phyloP scores from a whole-genome alignment of 2,113 vertebrate species.

The Arenaria interpres region DNA sequence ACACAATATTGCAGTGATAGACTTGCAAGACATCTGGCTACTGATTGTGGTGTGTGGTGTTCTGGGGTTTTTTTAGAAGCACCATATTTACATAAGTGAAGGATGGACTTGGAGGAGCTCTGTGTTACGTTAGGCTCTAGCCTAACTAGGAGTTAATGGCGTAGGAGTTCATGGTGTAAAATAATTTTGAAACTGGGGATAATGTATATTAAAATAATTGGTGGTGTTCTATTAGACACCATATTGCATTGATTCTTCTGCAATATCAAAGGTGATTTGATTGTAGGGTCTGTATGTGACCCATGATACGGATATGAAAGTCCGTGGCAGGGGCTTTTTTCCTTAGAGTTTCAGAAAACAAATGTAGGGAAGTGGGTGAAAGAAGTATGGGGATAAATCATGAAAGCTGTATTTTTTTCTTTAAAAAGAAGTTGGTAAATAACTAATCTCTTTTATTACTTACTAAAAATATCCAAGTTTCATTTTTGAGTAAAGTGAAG shows the following conservation, averaged over 20 bases:
- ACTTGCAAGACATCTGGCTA: neutral
- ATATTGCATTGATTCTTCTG: neutral
- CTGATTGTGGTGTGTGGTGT: neutral
- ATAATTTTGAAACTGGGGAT: neutral
- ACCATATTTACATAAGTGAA: too few species aligned
- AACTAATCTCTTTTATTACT: fast-evolving
- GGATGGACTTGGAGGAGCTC: neutral
- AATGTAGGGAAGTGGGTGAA: neutral
- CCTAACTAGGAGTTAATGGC: neutral
- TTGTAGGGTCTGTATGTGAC: neutral
- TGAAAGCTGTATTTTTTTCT: neutral
- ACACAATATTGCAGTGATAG: neutral
- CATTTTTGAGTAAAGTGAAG: neutral
- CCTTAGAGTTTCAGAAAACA: neutral
- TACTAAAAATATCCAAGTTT: neutral
- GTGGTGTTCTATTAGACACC: neutral
- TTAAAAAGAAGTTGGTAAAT: neutral
- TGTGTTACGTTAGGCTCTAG: neutral
- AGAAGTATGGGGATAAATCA: neutral
- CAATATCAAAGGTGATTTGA: neutral
- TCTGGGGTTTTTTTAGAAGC: neutral
- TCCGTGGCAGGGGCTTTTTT: neutral
- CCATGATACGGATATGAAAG: neutral
- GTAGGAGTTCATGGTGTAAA: neutral
- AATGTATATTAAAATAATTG: neutral